Conservation (phyloP, 2,113 vertebrate species). For the Ceuthmochares aereus region DNA sequence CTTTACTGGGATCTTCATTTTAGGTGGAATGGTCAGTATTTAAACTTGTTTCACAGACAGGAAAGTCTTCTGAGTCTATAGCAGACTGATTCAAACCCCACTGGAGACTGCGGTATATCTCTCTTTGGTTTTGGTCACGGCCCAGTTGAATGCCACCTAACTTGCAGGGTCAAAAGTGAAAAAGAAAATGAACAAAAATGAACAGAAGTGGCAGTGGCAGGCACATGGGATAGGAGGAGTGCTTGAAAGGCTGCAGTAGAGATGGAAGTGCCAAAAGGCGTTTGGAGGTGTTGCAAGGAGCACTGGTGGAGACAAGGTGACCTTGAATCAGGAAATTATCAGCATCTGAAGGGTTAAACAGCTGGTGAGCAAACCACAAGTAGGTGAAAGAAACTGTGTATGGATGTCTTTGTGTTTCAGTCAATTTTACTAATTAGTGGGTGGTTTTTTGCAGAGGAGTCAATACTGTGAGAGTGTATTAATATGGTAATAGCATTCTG, state of each 20-base stretch:
- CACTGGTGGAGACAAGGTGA: neutral
- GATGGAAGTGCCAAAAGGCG: neutral
- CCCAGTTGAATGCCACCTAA: neutral
- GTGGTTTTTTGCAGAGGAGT: neutral
- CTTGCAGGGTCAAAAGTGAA: neutral
- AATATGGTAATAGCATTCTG: neutral
- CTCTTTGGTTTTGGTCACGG: neutral
- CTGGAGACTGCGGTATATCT: neutral
- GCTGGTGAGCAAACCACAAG: neutral
- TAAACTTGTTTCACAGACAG: neutral
- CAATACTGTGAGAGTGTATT: neutral
- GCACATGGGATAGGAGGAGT: neutral
- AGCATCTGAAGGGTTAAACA: neutral
- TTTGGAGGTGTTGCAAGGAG: neutral
- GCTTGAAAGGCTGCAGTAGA: neutral
- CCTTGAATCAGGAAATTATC: neutral
- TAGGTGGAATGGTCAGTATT: neutral
- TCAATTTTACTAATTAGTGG: constrained; percentile 32
- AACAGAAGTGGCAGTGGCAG: neutral
- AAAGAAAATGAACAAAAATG: neutral
- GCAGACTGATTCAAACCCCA: neutral
- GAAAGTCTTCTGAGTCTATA: neutral
- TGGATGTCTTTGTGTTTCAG: neutral
- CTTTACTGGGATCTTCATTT: neutral
- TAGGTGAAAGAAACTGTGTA: neutral